Base-by-base conservation (phyloP, 1,140 invertebrate species). In the Aphelenchoides avenae region DNA sequence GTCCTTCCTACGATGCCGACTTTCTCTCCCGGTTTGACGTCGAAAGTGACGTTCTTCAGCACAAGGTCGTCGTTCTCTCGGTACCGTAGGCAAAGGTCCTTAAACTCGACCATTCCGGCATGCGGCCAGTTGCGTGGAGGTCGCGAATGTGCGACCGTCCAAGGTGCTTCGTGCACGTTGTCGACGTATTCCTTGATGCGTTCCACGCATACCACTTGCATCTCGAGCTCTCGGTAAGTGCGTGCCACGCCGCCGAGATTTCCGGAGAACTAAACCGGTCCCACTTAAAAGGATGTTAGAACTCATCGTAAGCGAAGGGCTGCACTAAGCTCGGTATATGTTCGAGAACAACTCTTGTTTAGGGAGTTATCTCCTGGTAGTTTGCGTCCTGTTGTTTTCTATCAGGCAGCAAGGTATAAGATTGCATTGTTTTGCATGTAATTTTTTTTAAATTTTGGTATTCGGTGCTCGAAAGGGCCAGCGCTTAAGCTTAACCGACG, bases 101-200 rank as follows among this genome's bases (percentile, higher is more conserved):
- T 20, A 43, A 75, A 71, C 31, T 54, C 31, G 13, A 75, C 57
- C 9, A 27, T 24, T n/a, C 73, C 73, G 15, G 30, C 26, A 18
- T 46, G 29, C 7, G 73, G 73, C 73, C 73, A 75, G 3, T 3
- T 3, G 11, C 34, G 3, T 15, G 43, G 24, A 36, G 18, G 34
- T 11, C 27, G 3, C n/a, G n/a, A 3, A 29, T 27, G 29, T 3
- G 43, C n/a, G 24, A 18, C n/a, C n/a, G 11, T n/a, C 43, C 43
- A 46, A 29, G 29, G 26, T 27, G 43, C 43, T 24, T 46, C n/a
- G n/a, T n/a, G n/a, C n/a, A n/a, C n/a, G n/a, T n/a, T n/a, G n/a
- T 92, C 87, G 2, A 87, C 85, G 75, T 96, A 97, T 75, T 97
- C 92, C 76, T 91, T 91, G 61, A 98, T 90, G 78, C 93, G 85